Evolutionary conservation across 2,797 vertebrate species (phyloP).

Genomic region (Diceros bicornis): DNA sequence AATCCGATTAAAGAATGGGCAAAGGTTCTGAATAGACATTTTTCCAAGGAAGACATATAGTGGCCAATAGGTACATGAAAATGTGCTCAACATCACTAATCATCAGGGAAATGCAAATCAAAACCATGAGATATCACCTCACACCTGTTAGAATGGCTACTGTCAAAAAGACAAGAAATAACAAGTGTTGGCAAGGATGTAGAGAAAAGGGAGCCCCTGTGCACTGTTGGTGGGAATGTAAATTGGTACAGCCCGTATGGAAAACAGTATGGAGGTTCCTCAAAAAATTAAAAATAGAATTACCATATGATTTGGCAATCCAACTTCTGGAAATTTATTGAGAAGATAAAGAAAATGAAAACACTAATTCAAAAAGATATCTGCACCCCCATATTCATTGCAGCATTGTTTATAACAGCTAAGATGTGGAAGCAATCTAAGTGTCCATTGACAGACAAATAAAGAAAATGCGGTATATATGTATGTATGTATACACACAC

Average conservation of each 20-base stretch:
- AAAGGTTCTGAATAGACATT: neutral
- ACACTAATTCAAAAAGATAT: neutral
- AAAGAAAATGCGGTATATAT: neutral
- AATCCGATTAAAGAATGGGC: neutral
- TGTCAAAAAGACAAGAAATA: neutral
- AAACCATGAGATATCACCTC: neutral
- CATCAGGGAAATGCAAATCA: neutral
- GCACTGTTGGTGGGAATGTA: neutral
- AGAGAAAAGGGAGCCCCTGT: neutral
- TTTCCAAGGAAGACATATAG: too few relatives aligned
- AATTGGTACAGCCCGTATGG: neutral
- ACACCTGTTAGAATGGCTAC: neutral
- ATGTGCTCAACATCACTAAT: neutral
- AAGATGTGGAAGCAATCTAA: neutral
- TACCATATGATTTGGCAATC: neutral
- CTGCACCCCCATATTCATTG: neutral
- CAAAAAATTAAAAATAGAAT: neutral
- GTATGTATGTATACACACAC: accelerated
- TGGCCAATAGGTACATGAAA: neutral
- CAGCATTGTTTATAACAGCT: neutral
- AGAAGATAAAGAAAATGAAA: neutral
- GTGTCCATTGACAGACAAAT: neutral
- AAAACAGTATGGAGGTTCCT: neutral
- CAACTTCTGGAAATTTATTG: neutral
- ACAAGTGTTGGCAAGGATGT: neutral